Evolutionary conservation across 2,113 vertebrate genomes (phyloP).

Genomic region (Bos indicus): DNA sequence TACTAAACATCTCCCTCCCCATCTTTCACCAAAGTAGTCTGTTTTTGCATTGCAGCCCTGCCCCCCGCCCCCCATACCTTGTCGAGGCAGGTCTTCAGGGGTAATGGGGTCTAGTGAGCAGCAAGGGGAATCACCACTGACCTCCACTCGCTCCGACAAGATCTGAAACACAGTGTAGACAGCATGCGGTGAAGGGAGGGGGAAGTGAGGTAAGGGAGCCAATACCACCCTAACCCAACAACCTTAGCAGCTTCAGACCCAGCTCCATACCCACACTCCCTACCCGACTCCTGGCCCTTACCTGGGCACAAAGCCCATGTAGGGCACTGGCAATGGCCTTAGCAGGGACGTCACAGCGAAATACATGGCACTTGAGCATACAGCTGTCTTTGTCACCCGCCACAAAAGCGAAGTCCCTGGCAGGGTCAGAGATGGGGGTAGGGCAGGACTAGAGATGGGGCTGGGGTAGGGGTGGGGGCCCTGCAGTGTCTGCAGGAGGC

Average conservation of each 20-base stretch:
- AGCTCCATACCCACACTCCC: background rate
- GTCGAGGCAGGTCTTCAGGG: conserved; percentile 85
- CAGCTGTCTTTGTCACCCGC: conserved; percentile 96
- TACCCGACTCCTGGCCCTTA: conserved; percentile 61
- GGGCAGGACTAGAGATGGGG: background rate
- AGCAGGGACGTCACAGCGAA: conserved; percentile 93
- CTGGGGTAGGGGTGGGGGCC: background rate
- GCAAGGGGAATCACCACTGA: conserved; percentile 74
- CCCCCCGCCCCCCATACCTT: conserved; percentile 82
- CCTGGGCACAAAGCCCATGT: conserved; percentile 95
- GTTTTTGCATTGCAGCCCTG: background rate
- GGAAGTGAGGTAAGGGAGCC: background rate
- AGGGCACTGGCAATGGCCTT: conserved; percentile 93
- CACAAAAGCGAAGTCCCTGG: conserved; percentile 96
- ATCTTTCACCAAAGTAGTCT: background rate
- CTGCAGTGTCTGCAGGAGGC: background rate
- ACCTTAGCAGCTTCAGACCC: background rate
- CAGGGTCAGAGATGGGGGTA: conserved; percentile 54
- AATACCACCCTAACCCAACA: background rate
- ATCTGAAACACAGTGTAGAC: conserved; percentile 79
- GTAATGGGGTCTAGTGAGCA: conserved; percentile 85
- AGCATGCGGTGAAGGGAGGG: background rate
- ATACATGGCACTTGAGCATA: conserved; percentile 96
- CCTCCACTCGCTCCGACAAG: conserved; percentile 84
- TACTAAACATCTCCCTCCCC: background rate